Conservation (phyloP, 2,797 vertebrate genomes). For the Xyrichtys novacula region DNA sequence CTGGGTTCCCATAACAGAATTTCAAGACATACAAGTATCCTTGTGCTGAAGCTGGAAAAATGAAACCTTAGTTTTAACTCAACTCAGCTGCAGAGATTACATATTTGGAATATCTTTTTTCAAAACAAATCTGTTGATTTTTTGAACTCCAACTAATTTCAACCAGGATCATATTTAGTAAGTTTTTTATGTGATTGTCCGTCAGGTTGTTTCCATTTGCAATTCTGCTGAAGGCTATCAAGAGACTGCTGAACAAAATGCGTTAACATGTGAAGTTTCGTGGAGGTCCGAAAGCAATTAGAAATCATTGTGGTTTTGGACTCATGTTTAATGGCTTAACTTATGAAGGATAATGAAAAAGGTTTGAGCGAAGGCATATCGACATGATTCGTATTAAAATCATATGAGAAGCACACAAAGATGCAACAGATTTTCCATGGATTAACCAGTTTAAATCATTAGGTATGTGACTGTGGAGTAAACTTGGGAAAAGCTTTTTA, state of each 20-base stretch:
- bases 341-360: background rate
- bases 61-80: background rate
- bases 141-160: background rate
- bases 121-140: background rate
- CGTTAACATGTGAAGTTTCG: background rate
- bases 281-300: background rate
- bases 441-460: too few relatives aligned
- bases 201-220: too few relatives aligned
- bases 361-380: background rate
- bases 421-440: too few relatives aligned
- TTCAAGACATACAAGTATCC: background rate
- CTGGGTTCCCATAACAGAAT: background rate
- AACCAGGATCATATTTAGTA: constrained; percentile 17
- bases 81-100: background rate
- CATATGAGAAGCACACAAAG: too few relatives aligned
- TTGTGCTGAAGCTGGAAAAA: background rate
- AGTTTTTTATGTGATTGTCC: too few relatives aligned
- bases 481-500: background rate
- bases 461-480: background rate
- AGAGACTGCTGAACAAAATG: constrained; percentile 2
- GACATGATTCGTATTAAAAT: background rate
- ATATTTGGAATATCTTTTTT: background rate
- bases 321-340: background rate
- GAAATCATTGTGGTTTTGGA: too few relatives aligned
- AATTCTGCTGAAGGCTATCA: too few relatives aligned